Conservation (phyloP, 2,797 vertebrate species). For the Sebastes hubbsi region DNA sequence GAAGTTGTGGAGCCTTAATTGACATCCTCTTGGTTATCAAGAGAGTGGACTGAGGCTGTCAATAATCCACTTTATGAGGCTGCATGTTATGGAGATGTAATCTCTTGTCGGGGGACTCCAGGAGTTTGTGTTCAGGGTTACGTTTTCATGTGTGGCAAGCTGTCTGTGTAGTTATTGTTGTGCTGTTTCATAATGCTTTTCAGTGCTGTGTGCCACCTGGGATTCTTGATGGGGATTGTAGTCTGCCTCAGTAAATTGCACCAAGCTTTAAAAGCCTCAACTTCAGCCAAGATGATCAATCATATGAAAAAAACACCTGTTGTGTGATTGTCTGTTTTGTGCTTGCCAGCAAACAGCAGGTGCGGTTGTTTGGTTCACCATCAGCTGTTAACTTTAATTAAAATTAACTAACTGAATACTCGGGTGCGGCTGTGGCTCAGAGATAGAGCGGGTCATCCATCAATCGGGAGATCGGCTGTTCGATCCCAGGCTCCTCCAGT, state of each 20-base stretch:
- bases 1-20: neutral
- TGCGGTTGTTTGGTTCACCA: neutral
- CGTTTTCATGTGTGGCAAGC: neutral
- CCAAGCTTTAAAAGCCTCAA: neutral
- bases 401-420: neutral
- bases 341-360: neutral
- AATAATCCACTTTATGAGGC: neutral
- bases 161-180: neutral
- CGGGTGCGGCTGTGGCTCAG: neutral
- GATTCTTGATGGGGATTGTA: neutral
- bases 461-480: no score
- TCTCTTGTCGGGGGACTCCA: neutral
- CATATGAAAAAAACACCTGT: neutral
- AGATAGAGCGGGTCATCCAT: no score
- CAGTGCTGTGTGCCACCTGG: neutral
- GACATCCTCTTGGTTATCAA: neutral
- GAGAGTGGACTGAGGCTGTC: neutral
- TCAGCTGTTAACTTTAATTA: neutral
- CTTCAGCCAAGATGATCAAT: neutral
- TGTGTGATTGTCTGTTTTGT: neutral
- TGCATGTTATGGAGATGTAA: neutral
- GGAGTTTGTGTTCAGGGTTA: neutral
- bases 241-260: neutral
- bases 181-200: constrained; percentile 11
- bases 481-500: no score